Evolutionary conservation across 1,140 invertebrate genomes (phyloP).

Genomic region (Gryllus bimaculatus): DNA sequence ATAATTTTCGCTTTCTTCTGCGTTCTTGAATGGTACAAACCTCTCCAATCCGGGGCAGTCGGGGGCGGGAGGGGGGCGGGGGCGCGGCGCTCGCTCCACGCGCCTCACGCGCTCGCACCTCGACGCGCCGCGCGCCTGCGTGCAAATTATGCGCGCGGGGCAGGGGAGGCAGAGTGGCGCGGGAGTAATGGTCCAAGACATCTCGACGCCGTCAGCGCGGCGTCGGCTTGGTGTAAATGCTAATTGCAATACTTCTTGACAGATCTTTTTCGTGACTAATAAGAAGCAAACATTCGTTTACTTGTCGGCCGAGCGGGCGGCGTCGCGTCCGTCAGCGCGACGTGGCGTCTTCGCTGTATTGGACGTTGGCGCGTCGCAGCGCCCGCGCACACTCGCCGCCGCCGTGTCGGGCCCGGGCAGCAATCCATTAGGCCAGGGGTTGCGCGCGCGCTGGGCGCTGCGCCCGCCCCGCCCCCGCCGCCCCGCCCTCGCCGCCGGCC

Average conservation of each 20-base stretch:
- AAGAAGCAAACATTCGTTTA: background rate
- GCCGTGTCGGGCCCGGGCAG: no score
- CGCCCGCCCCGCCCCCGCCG: no score
- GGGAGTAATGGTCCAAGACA: no score
- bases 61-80: no score
- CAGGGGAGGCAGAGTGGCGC: no score
- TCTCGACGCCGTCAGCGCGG: no score
- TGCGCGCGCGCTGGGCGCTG: background rate
- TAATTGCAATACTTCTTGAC: background rate
- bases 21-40: background rate
- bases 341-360: background rate
- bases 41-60: background rate
- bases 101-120: background rate
- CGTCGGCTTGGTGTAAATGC: background rate
- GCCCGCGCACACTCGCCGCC: no score
- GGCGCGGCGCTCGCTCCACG: no score
- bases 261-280: background rate
- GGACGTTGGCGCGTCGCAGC: background rate
- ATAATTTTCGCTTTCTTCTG: slow-evolving; percentile 4
- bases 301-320: background rate
- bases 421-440: background rate
- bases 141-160: background rate
- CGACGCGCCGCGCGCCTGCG: no score
- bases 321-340: background rate
- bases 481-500: no score